Base-by-base conservation (phyloP, 35 echinoderm and acorn worm genomes). In the Ophioderma brevispina region DNA sequence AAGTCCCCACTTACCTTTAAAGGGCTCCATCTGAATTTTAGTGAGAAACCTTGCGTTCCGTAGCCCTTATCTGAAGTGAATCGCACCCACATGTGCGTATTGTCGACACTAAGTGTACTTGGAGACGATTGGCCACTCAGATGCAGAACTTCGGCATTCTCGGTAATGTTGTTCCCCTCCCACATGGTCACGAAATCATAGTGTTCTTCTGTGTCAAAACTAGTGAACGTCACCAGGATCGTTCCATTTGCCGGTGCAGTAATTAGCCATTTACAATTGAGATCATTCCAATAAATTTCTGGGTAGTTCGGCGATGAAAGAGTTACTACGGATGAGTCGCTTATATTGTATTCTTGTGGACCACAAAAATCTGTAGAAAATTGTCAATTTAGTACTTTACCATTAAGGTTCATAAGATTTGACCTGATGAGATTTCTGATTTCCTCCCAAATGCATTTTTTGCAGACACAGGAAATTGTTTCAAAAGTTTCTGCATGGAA, bases 121-220 rank as follows among this genome's bases (percentile, higher is more conserved):
- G 59, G 59, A 70, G n/a, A 70, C 5, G 28, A 30, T 70, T 70
- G 59, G 10, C 59, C 59, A 70, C 59, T 70, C n/a, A 70, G 28
- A 18, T 30, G 23, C 2, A 70, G 28, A 2, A 70, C 59, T 13
- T 13, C 3, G 15, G 59, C 59, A 13, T 6, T 30, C 2, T 70
- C 59, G 59, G 5, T 25, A 2, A 25, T 30, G 6, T 6, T 70
- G 59, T 25, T 18, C n/a, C 59, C 59, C n/a, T 70, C 59, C 59
- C 59, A 70, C n/a, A 70, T 25, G 15, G 59, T 25, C 59, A 70
- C n/a, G 28, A 70, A 70, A 30, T 70, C 59, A 25, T 70, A 70
- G 59, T 70, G 28, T 70, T 70, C 59, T 25, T 70, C 59, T 70
- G 59, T 70, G 59, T 70, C 59, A 70, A 70, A 70, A 25, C n/a